Evolutionary conservation across 1,140 invertebrate genomes (phyloP).

Genomic region (Metopolophium dirhodum): DNA sequence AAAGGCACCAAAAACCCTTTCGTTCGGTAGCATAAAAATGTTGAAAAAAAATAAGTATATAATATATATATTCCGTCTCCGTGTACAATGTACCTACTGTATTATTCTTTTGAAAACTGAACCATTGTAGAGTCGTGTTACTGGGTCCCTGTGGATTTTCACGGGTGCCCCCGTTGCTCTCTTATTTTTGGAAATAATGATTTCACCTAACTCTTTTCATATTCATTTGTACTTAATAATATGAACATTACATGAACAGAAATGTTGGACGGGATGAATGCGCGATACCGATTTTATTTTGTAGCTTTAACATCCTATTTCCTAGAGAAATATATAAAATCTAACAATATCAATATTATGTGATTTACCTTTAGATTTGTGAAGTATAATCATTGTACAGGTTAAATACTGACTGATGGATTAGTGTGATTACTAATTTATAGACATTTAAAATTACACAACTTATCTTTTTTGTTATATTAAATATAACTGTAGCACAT

Average conservation of each 20-base stretch:
- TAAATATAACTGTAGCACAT: neutral
- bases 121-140: slow-evolving; percentile 44
- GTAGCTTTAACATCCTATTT: neutral
- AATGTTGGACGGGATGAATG: neutral
- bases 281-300: neutral
- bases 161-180: slow-evolving; percentile 7
- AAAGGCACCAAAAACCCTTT: slow-evolving; percentile 45
- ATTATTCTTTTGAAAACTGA: slow-evolving; percentile 51
- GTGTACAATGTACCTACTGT: neutral
- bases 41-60: slow-evolving; percentile 22
- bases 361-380: neutral
- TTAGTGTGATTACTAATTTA: neutral
- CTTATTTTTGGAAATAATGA: slow-evolving; percentile 38
- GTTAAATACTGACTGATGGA: neutral
- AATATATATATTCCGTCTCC: neutral
- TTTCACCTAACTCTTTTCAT: slow-evolving; percentile 11
- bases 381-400: neutral
- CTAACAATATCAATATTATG: neutral
- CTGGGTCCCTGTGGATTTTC: slow-evolving; percentile 24
- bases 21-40: slow-evolving; percentile 47
- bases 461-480: neutral
- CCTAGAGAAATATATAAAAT: neutral
- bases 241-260: neutral
- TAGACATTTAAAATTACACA: neutral
- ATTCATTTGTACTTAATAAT: neutral